Conservation (phyloP, 2,113 vertebrate genomes). For the Rhombomys opimus region DNA sequence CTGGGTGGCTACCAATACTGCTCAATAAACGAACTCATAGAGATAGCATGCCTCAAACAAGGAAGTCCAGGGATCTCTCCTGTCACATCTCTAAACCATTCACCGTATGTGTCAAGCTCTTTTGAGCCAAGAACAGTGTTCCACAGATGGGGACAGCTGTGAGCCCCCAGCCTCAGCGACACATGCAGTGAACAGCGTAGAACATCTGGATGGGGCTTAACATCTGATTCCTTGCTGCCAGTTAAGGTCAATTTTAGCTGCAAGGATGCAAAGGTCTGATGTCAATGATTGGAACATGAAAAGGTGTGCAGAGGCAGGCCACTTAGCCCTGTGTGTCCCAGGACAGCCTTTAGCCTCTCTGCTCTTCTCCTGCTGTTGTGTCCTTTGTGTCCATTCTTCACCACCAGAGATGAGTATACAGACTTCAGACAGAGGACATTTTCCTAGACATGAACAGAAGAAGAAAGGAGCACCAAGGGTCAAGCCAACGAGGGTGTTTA, state of each 20-base stretch:
- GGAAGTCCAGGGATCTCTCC: neutral
- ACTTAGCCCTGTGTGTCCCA: neutral
- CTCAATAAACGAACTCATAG: no score
- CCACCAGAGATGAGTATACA: neutral
- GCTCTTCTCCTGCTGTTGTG: neutral
- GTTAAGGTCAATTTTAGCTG: neutral
- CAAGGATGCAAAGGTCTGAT: neutral
- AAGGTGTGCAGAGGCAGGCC: neutral
- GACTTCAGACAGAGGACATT: neutral
- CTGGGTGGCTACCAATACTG: neutral
- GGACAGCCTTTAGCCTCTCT: neutral
- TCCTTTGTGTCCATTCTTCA: neutral
- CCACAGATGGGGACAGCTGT: neutral
- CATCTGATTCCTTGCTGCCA: neutral
- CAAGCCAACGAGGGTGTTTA: neutral
- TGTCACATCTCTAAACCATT: neutral
- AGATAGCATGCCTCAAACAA: neutral
- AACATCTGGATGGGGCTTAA: neutral
- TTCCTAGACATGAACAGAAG: neutral
- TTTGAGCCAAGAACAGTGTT: neutral
- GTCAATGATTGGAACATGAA: neutral
- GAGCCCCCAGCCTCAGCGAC: neutral
- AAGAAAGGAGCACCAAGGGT: neutral
- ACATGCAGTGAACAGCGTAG: neutral
- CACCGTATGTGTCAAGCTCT: rapidly evolving